Base-by-base conservation (phyloP, 2,888 invertebrate genomes). In the Meteorus colon region DNA sequence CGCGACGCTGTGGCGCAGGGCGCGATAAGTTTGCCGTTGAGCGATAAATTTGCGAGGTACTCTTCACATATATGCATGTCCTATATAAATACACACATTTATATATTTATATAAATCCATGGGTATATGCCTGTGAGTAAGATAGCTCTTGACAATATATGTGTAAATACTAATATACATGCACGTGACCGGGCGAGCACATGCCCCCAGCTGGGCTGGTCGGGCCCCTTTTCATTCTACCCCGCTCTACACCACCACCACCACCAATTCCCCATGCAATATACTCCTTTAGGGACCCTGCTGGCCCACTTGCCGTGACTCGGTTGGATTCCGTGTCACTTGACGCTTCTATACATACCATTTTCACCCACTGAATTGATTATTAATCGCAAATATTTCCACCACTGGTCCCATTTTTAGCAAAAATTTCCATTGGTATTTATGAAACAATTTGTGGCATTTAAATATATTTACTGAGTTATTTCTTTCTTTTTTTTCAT, bases 221-320 rank as follows among this genome's bases (percentile, higher is more conserved):
- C 68, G 34, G 29, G 34, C 67, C 60, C 60, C 55, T n/a, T 24
- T 19, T 31, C 16, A 8, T 63, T 60, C 27, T 29, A 10, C 51
- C 34, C 60, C 14, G 24, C 67, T 29, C 51, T 65, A 16, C 41
- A 4, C 41, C 66, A 8, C 41, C 67, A 27, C 65, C 45, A 51
- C 55, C 3, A 34, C 34, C 4, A 34, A 8, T 14, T 59, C 51
- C 8, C 10, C 55, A 1, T n/a, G n/a, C 19, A 55, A n/a, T 55
- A 55, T 55, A 55, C 31, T 34, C 16, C 63, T 8, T 14, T 34
- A 12, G 29, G 59, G 27, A 29, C 37, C 41, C 48, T 67, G 41
- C 73, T 83, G 81, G 83, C 80, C 81, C 81, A 84, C 81, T 82
- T 82, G 84, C 79, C 80, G 77, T 77, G 80, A 79, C 79, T 77